phyloP scores from a whole-genome alignment of 2,888 invertebrate genomes.

The Polydesmus complanatus region DNA sequence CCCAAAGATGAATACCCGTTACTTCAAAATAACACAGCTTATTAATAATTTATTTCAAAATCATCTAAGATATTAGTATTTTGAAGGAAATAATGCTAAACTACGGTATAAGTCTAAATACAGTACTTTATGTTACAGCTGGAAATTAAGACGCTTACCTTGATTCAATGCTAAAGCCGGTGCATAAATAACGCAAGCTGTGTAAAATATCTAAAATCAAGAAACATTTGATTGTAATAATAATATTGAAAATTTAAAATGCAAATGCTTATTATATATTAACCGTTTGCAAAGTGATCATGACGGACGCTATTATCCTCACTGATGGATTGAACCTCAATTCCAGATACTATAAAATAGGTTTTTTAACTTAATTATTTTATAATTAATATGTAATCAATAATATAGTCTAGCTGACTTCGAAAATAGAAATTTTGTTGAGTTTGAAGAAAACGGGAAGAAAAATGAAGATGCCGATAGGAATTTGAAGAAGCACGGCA shows the following conservation, averaged over 20 bases:
- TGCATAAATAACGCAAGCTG: constrained; percentile 1
- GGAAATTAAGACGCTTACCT: neutral
- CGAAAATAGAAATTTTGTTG: neutral
- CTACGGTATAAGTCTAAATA: no score
- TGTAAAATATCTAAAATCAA: neutral
- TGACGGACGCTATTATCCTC: neutral
- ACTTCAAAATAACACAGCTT: constrained; percentile 1
- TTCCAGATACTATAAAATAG: constrained; percentile 5
- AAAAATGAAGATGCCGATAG: neutral
- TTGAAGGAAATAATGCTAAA: neutral
- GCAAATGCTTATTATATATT: neutral
- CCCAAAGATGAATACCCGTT: constrained; percentile 3
- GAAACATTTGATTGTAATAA: neutral
- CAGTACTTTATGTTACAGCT: no score
- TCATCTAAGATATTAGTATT: neutral
- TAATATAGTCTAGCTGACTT: neutral
- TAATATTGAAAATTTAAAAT: neutral
- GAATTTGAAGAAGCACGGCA: neutral
- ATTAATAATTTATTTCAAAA: neutral
- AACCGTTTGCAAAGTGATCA: neutral
- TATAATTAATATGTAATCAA: neutral
- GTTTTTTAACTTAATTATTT: neutral
- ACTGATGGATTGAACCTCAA: neutral
- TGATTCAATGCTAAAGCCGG: constrained; percentile 4
- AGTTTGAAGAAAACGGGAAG: constrained; percentile 7